Percentiles rank a stretch among this genome's conserved stretches.
Conservation (phyloP, 2,888 invertebrate species). For the Macaria liturata region DNA sequence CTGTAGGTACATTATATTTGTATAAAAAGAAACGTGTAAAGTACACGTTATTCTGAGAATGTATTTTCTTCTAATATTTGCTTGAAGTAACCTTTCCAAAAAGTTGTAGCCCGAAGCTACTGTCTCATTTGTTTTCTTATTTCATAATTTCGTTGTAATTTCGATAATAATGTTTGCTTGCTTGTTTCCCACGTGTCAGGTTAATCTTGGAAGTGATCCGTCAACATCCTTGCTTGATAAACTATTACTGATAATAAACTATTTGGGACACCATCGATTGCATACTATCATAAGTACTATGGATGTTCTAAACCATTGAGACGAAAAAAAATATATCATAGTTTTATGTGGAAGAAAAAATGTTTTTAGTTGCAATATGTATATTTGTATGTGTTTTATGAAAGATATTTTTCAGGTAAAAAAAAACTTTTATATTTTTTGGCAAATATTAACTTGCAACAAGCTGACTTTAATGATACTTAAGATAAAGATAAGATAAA, state of each 20-base stretch:
- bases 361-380: not conserved
- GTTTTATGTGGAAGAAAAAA: not conserved
- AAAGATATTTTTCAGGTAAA: no score
- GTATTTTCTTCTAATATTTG: no score
- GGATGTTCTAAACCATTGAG: not conserved
- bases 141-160: conserved; percentile 7
- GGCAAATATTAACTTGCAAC: no score
- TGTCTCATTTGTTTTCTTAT: conserved; percentile 4
- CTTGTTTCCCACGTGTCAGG: conserved; percentile 41
- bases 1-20: no score
- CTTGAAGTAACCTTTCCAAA: no score
- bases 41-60: no score
- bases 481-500: no score
- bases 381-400: no score
- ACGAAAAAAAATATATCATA: not conserved
- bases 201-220: conserved; percentile 50
- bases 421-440: no score
- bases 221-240: conserved; percentile 50
- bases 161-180: conserved; percentile 11
- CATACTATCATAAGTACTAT: not conserved
- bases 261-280: conserved; percentile 20
- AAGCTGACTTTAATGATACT: no score
- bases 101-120: no score
- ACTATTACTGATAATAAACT: not conserved
- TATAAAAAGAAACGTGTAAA: no score